Conservation (phyloP, 2,888 invertebrate species). For the Netelia melanura region DNA sequence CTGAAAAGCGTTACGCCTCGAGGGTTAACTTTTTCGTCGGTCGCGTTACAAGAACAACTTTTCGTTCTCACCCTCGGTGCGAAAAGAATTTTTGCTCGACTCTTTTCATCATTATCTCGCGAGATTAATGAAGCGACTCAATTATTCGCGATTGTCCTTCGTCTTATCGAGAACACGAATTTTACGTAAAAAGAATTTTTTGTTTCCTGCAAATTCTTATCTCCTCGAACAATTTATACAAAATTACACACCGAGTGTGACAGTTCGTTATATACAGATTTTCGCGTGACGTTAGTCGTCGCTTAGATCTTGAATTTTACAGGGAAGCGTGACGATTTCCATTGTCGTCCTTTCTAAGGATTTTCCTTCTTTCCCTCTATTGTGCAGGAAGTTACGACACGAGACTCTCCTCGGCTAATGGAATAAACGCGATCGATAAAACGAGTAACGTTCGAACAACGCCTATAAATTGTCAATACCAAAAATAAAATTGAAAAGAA, state of each 20-base stretch:
- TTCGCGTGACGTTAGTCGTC: neutral
- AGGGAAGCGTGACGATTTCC: slow-evolving; percentile 1
- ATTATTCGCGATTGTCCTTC: slow-evolving; percentile 5
- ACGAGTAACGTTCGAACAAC: neutral
- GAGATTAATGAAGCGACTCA: slow-evolving; percentile 29
- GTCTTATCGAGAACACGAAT: neutral
- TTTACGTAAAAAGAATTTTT: neutral
- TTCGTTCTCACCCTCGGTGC: neutral
- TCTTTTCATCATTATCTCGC: slow-evolving; percentile 19
- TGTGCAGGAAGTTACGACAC: slow-evolving; percentile 28
- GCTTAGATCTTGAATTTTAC: neutral
- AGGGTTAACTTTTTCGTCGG: neutral
- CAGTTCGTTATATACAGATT: too few relatives aligned
- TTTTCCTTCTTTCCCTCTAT: slow-evolving; percentile 6
- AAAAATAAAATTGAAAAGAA: neutral
- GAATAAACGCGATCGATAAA: neutral
- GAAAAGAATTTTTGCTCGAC: neutral
- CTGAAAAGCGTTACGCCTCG: neutral
- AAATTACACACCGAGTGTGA: too few relatives aligned
- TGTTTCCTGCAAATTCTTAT: neutral
- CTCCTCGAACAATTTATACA: neutral
- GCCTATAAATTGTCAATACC: neutral
- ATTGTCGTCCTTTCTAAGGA: slow-evolving; percentile 27
- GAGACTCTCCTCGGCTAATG: neutral
- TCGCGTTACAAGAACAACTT: neutral